Conservation (phyloP, 64 coral and sea anemone genomes). For the Dendrophyllia cribrosa region DNA sequence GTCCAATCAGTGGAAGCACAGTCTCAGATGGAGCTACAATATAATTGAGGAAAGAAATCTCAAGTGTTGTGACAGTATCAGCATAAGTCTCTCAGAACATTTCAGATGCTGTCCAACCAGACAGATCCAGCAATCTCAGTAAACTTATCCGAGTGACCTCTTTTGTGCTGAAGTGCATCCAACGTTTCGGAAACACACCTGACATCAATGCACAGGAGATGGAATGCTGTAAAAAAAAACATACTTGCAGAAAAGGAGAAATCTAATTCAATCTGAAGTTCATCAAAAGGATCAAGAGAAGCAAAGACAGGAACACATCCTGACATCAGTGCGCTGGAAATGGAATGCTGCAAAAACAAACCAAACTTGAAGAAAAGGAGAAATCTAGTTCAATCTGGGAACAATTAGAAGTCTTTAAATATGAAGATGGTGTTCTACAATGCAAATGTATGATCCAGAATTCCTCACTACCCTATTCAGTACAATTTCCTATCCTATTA, state of each 20-base stretch:
- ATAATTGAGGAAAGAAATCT: not conserved
- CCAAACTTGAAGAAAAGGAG: not conserved
- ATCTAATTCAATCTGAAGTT: not conserved
- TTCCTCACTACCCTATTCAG: not conserved
- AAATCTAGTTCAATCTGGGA: conserved; percentile 14
- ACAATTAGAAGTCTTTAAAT: conserved; percentile 17
- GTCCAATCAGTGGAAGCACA: not conserved
- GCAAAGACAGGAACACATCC: not conserved
- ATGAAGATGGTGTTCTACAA: not conserved
- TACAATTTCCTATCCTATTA: not conserved
- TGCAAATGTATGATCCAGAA: conserved; percentile 7
- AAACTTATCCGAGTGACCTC: conserved; percentile 13
- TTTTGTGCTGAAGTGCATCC: not conserved
- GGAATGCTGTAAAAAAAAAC: not conserved
- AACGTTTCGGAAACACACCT: not conserved
- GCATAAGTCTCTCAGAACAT: not conserved
- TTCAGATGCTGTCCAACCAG: not conserved
- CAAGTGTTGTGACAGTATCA: not conserved
- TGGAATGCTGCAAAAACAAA: not conserved
- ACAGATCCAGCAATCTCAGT: not conserved
- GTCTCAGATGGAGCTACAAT: not conserved
- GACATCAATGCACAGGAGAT: not conserved
- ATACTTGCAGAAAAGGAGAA: conserved; percentile 12
- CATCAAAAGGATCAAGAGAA: too few species aligned
- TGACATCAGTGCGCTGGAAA: not conserved